These are phyloP conservation scores for Schizothorax lantsangensis DNA, from an alignment of 2,797 vertebrate genomes.

Conservation along the genomic window DNA sequence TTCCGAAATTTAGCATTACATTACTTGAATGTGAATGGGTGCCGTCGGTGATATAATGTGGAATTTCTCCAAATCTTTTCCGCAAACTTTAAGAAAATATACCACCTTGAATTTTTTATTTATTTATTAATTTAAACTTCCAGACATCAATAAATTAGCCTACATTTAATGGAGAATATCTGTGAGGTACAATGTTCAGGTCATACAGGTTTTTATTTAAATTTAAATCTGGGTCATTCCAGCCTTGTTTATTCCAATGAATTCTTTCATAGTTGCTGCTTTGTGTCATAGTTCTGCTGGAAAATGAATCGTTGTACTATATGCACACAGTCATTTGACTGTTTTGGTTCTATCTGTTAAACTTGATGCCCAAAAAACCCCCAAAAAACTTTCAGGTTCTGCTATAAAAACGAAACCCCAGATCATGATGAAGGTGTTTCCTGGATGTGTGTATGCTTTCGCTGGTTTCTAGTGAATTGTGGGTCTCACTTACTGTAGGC, in stretches of 20 bases:
- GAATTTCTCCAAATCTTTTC: background rate
- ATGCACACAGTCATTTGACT: too few species aligned
- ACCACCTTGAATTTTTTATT: background rate
- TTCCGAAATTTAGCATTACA: background rate
- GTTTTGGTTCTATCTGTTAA: too few species aligned
- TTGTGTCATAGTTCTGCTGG: too few species aligned
- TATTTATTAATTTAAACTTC: background rate
- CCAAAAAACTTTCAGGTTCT: too few species aligned
- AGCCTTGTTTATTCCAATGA: too few species aligned
- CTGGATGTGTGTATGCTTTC: too few species aligned
- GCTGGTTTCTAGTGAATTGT: too few species aligned
- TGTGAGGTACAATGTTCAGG: background rate
- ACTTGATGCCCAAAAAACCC: too few species aligned
- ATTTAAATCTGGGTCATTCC: too few species aligned
- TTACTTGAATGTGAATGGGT: background rate
- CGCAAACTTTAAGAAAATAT: background rate
- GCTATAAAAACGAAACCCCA: background rate
- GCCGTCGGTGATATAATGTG: background rate
- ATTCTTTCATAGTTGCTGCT: too few species aligned
- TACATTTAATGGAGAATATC: background rate
- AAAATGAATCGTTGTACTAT: too few species aligned
- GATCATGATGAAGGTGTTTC: background rate
- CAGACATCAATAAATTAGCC: background rate
- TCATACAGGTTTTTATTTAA: background rate
- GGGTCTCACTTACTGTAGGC: too few species aligned